phyloP scores from a whole-genome alignment of 2,113 vertebrate species.

The Triplophysa dalaica region DNA sequence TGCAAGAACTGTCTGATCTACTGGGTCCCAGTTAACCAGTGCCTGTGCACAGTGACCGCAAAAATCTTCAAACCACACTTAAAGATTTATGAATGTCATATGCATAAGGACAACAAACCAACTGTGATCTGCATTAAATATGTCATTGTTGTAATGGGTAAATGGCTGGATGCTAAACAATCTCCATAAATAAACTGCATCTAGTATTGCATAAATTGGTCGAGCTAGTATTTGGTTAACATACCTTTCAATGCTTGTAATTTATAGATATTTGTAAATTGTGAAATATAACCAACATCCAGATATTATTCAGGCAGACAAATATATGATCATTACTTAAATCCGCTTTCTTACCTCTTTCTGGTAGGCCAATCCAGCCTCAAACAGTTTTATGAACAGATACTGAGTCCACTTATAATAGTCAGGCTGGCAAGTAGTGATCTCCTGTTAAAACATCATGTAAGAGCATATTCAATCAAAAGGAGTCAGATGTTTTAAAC shows the following conservation, averaged over 20 bases:
- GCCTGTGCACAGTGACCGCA: slow-evolving; percentile 72
- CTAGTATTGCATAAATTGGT: too few relatives aligned
- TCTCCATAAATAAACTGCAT: too few relatives aligned
- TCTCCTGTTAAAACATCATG: slow-evolving; percentile 77
- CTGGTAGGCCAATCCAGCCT: slow-evolving; percentile 91
- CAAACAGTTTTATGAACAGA: slow-evolving; percentile 90
- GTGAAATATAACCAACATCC: too few relatives aligned
- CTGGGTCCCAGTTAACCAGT: slow-evolving; percentile 96
- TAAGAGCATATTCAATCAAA: not conserved
- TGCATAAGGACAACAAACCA: too few relatives aligned
- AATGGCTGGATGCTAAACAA: too few relatives aligned
- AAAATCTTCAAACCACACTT: not conserved
- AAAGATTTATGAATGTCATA: too few relatives aligned
- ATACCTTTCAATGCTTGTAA: too few relatives aligned
- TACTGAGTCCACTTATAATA: slow-evolving; percentile 98
- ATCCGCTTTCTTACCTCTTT: slow-evolving; percentile 83
- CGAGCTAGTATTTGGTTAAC: too few relatives aligned
- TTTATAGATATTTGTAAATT: too few relatives aligned
- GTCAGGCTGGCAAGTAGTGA: slow-evolving; percentile 89
- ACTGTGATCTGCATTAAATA: too few relatives aligned
- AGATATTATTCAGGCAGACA: not conserved
- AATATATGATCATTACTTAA: not conserved
- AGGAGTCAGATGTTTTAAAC: not conserved
- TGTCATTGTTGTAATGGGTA: too few relatives aligned
- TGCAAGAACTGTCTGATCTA: slow-evolving; percentile 93